phyloP scores from a whole-genome alignment of 2,113 vertebrate species.

The Trochalopteron elliotii region DNA sequence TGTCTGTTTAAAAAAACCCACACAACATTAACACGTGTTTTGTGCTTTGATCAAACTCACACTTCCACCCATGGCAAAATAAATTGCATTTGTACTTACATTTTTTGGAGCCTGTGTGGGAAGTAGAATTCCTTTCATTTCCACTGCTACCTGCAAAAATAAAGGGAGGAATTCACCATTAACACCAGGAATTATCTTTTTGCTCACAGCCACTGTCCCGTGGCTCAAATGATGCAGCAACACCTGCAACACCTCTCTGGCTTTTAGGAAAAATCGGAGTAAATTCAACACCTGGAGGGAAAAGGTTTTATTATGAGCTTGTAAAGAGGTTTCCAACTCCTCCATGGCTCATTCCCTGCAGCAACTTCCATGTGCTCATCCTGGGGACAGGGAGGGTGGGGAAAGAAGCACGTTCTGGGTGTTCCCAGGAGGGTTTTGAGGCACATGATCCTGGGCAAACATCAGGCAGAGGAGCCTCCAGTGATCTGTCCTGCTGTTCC shows the following conservation, averaged over 20 bases:
- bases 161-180: constrained; percentile 1
- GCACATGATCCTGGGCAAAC: neutral
- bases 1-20: neutral
- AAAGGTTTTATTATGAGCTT: neutral
- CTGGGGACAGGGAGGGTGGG: neutral
- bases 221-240: neutral
- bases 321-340: neutral
- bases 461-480: neutral
- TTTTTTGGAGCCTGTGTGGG: neutral
- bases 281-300: neutral
- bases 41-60: neutral
- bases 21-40: neutral
- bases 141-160: constrained; percentile 34
- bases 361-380: fast-evolving
- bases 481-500: neutral
- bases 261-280: neutral
- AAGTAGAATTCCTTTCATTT: neutral
- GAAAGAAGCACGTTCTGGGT: neutral
- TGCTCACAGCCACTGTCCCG: neutral
- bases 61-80: neutral
- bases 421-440: neutral
- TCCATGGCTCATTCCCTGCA: neutral
- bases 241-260: neutral
- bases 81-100: constrained; percentile 7
- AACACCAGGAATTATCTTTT: neutral